phyloP scores from a whole-genome alignment of 1,140 invertebrate species.

The Oedothorax gibbosus region DNA sequence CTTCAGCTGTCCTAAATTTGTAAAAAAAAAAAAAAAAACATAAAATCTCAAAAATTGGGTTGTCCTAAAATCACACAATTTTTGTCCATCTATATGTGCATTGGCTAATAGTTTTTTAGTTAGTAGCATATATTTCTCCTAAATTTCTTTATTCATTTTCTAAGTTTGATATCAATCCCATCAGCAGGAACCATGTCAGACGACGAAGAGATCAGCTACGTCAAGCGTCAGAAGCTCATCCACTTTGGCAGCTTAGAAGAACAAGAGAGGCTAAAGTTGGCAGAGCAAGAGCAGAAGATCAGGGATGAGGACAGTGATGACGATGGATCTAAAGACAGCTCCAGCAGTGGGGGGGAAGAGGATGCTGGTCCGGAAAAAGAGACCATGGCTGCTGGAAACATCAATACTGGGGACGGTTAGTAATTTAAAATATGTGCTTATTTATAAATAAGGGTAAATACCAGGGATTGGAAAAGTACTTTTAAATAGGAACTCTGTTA shows the following conservation, averaged over 20 bases:
- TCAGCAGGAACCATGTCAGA: constrained; percentile 79
- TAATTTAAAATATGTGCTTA: too few species aligned
- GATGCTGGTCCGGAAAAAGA: constrained; percentile 69
- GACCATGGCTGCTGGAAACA: constrained; percentile 67
- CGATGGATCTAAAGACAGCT: constrained; percentile 65
- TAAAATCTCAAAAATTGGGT: too few species aligned
- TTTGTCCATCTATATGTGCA: too few species aligned
- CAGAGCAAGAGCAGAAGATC: constrained; percentile 63
- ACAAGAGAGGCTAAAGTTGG: constrained; percentile 74
- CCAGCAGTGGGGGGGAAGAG: constrained; percentile 70
- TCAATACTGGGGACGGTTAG: constrained; percentile 67
- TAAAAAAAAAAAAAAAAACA: too few species aligned
- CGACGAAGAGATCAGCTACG: constrained; percentile 82
- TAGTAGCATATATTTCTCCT: background rate
- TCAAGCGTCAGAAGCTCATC: constrained; percentile 81
- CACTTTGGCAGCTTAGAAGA: constrained; percentile 92
- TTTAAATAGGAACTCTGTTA: too few species aligned
- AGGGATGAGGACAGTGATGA: constrained; percentile 64
- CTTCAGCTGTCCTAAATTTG: too few species aligned
- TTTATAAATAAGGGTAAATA: too few species aligned
- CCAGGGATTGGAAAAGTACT: too few species aligned
- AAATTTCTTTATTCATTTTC: background rate
- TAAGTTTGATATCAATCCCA: background rate
- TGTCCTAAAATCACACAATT: too few species aligned
- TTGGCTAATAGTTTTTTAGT: background rate